Evolutionary conservation across 2,113 vertebrate genomes (phyloP).

Genomic region (Megalops atlanticus): DNA sequence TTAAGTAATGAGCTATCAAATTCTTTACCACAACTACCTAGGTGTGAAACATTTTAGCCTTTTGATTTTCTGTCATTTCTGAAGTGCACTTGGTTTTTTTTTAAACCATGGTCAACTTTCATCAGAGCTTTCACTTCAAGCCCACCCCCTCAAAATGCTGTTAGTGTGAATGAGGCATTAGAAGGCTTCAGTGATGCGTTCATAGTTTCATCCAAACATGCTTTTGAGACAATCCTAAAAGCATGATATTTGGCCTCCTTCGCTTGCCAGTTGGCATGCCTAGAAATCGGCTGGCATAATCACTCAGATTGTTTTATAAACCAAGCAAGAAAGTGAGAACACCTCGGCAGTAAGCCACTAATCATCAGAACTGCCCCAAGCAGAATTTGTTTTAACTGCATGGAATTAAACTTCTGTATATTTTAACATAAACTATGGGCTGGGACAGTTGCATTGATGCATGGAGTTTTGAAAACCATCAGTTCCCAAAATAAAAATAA

Average conservation of each 20-base stretch:
- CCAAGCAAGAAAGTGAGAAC: neutral
- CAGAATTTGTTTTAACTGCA: conserved; percentile 52
- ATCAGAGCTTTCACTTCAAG: neutral
- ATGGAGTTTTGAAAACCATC: neutral
- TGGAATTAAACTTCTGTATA: conserved; percentile 49
- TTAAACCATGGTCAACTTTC: neutral
- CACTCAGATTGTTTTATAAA: neutral
- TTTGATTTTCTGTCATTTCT: neutral
- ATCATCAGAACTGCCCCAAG: conserved; percentile 46
- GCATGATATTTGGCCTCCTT: conserved; percentile 18
- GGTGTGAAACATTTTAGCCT: neutral
- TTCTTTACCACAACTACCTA: too few relatives aligned
- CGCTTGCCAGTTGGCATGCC: conserved; percentile 37
- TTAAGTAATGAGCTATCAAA: too few relatives aligned
- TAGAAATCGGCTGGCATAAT: neutral
- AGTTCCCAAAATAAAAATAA: neutral
- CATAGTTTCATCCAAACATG: neutral
- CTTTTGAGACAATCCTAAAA: neutral
- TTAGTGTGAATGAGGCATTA: conserved; percentile 13
- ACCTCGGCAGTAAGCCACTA: neutral
- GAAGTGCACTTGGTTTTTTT: neutral
- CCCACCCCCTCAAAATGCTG: conserved; percentile 7
- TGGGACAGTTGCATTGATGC: neutral
- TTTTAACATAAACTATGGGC: neutral
- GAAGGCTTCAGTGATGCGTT: neutral